Conservation (phyloP, 2,888 invertebrate species). For the Odontomyia ornata region DNA sequence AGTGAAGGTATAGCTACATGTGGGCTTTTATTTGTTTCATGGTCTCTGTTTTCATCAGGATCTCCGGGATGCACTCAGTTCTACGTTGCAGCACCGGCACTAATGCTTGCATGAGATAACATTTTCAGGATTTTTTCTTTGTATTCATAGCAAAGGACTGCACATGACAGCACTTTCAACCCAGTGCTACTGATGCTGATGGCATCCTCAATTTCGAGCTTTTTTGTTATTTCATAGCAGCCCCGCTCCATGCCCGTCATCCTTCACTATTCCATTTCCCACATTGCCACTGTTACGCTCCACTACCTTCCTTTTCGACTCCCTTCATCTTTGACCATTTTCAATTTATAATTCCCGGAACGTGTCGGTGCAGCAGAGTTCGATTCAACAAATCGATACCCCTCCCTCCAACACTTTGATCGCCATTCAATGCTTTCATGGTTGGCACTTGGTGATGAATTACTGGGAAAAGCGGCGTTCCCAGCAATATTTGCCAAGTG, state of each 20-base stretch:
- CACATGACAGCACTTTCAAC: conserved; percentile 46
- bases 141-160: conserved; percentile 33
- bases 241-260: conserved; percentile 6
- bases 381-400: conserved; percentile 41
- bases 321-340: conserved; percentile 36
- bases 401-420: conserved; percentile 20
- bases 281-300: conserved; percentile 4
- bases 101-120: conserved; percentile 21
- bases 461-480: conserved; percentile 9
- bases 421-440: conserved; percentile 25
- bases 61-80: conserved; percentile 38
- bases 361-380: conserved; percentile 21
- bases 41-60: conserved; percentile 39
- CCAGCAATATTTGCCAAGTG: conserved; percentile 14
- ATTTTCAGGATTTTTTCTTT: conserved; percentile 31
- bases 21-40: conserved; percentile 44
- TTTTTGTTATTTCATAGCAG: conserved; percentile 32
- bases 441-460: conserved; percentile 38
- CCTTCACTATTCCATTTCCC: neutral
- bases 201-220: conserved; percentile 31
- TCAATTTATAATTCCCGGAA: conserved; percentile 46
- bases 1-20: conserved; percentile 37
- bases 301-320: neutral
- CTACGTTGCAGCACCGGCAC: neutral
- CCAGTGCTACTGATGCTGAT: conserved; percentile 30